Conservation (phyloP, 2,113 vertebrate genomes). For the Tauraco erythrolophus region DNA sequence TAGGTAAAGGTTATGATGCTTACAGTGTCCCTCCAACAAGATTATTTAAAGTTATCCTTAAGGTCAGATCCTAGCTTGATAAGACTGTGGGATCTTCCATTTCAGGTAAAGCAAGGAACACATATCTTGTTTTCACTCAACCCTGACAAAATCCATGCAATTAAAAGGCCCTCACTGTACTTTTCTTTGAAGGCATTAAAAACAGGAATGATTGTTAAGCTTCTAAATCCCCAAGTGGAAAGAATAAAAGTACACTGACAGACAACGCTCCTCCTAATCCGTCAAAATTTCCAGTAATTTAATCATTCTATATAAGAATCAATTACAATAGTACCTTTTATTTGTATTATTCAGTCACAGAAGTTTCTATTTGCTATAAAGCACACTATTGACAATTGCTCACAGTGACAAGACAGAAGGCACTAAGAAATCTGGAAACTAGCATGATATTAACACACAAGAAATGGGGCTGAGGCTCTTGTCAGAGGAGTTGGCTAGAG, state of each 20-base stretch:
- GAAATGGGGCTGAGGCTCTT: neutral
- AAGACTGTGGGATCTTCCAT: neutral
- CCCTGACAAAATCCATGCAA: neutral
- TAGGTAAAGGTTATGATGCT: neutral
- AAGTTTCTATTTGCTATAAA: neutral
- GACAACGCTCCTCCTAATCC: neutral
- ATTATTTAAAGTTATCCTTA: neutral
- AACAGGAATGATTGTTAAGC: neutral
- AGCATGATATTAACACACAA: fast-evolving
- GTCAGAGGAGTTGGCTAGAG: neutral
- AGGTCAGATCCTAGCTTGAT: neutral
- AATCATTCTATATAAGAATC: neutral
- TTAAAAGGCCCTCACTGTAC: neutral
- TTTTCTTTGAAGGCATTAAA: neutral
- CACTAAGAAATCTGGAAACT: neutral
- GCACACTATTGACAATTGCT: neutral
- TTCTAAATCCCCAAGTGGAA: neutral
- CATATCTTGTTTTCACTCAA: neutral
- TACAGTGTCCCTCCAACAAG: neutral
- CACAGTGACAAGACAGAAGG: neutral
- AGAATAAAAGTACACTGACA: neutral
- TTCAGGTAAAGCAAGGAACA: neutral
- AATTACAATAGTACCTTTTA: neutral
- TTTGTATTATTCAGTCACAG: neutral
- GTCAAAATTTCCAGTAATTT: neutral